Percentiles rank a stretch among this genome's conserved stretches.
Conservation (phyloP, 2,888 invertebrate genomes). For the Strigamia transsilvanica region DNA sequence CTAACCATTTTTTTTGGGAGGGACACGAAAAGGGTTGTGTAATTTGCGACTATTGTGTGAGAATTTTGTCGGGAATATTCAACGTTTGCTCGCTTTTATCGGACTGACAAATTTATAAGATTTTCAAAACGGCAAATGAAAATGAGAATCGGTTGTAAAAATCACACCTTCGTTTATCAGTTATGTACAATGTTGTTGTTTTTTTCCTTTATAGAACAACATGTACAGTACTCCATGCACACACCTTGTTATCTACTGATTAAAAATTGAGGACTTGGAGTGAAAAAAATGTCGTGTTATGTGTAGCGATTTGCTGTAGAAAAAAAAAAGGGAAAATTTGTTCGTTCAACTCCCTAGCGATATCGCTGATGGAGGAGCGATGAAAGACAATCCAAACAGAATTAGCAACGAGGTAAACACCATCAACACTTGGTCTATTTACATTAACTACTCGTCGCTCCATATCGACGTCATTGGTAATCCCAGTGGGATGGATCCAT, state of each 20-base stretch:
- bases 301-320: neutral
- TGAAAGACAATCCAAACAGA: constrained; percentile 46
- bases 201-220: neutral
- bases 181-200: neutral
- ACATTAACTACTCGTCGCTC: constrained; percentile 46
- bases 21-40: constrained; percentile 7
- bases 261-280: neutral
- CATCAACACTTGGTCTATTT: constrained; percentile 23
- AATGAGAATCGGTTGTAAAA: neutral
- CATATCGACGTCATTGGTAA: constrained; percentile 38
- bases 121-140: neutral
- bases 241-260: constrained; percentile 6
- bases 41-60: constrained; percentile 32
- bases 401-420: constrained; percentile 34
- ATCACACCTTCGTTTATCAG: neutral
- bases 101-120: constrained; percentile 28
- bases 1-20: neutral
- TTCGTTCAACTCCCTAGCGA: constrained; percentile 1
- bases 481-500: constrained; percentile 26
- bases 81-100: constrained; percentile 39
- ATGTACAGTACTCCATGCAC: neutral
- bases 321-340: neutral
- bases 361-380: constrained; percentile 23
- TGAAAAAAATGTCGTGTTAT: neutral
- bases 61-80: constrained; percentile 40